Percentiles rank a stretch among this genome's conserved stretches.
Conservation (phyloP, 2,797 vertebrate species). For the Phataginus tricuspis region DNA sequence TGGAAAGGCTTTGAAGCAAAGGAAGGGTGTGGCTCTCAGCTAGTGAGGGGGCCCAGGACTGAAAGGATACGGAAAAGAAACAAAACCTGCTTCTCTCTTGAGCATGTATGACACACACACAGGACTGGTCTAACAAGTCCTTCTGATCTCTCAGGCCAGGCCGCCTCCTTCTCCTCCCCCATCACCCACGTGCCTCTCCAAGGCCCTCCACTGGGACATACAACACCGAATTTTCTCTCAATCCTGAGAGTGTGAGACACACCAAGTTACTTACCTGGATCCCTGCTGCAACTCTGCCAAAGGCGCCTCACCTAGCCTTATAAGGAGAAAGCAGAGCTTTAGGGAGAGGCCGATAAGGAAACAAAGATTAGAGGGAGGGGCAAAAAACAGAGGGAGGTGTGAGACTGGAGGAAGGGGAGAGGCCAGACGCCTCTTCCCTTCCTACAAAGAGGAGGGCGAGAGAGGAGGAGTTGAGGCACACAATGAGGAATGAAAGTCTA, state of each 20-base stretch:
- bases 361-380: slow-evolving; percentile 82
- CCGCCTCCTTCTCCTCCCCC: slow-evolving; percentile 60
- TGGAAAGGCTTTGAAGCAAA: slow-evolving; percentile 52
- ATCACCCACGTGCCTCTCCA: slow-evolving; percentile 53
- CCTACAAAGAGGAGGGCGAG: not conserved
- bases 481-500: not conserved
- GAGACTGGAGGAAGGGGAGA: slow-evolving; percentile 32
- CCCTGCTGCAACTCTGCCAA: not conserved
- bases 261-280: slow-evolving; percentile 75
- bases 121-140: slow-evolving; percentile 81
- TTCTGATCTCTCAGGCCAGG: slow-evolving; percentile 48
- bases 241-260: not conserved
- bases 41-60: slow-evolving; percentile 36
- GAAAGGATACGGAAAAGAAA: slow-evolving; percentile 63
- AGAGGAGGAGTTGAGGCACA: not conserved
- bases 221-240: slow-evolving; percentile 45
- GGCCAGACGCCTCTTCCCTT: slow-evolving; percentile 62
- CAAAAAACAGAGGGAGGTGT: slow-evolving; percentile 36
- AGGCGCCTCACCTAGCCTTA: slow-evolving; percentile 75
- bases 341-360: slow-evolving; percentile 73
- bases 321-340: slow-evolving; percentile 77
- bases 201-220: slow-evolving; percentile 48
- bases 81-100: slow-evolving; percentile 69
- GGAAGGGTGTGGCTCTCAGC: slow-evolving; percentile 68
- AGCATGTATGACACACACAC: slow-evolving; percentile 61